Evolutionary conservation across 2,888 invertebrate species (phyloP), one percentile per base, ranked within the genome.

Genomic region (Apotomis betuletana): DNA sequence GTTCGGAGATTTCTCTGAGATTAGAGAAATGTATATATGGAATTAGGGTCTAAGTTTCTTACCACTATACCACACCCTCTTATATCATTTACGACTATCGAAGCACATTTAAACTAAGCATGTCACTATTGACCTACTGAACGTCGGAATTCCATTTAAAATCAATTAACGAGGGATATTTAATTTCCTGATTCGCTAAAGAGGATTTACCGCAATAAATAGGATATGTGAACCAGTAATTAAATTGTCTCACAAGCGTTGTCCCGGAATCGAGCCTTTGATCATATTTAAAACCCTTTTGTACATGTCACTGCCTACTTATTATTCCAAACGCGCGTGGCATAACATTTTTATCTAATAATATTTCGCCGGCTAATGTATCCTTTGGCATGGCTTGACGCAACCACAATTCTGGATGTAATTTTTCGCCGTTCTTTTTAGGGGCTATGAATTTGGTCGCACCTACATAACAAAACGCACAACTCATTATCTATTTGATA

Each of bases 61-160:
- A 27, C 27, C 2, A 27, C 27, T 27, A 27, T 9, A 10, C 49
- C 49, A 49, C 10, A 49, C 10, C 49, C 49, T 49, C 9, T 6
- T 49, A 49, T 3, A 49, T 8, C 49, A 9, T 10, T 49, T 10
- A 49, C 10, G 49, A 49, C 3, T 49, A 49, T 9, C 49, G 49
- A 49, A 49, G 49, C 49, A 58, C 58, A 58, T 38, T 12, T 6
- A 58, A n/a, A 36, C 36, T 4, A n/a, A 36, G 38, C 57, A 38
- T 5, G 10, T 12, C 12, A 55, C 15, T 51, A 49, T n/a, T 54
- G 64, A 59, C 54, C 54, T 54, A 70, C 46, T 64, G 38, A 60
- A 54, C 60, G 59, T 60, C 55, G 61, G 61, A 61, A 71, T 57
- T 71, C 57, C 67, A 71, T 71, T 67, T 67, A n/a, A 61, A 67